These are phyloP conservation scores for Ips nitidus DNA, from an alignment of 1,140 invertebrate species.

Conservation along the genomic window DNA sequence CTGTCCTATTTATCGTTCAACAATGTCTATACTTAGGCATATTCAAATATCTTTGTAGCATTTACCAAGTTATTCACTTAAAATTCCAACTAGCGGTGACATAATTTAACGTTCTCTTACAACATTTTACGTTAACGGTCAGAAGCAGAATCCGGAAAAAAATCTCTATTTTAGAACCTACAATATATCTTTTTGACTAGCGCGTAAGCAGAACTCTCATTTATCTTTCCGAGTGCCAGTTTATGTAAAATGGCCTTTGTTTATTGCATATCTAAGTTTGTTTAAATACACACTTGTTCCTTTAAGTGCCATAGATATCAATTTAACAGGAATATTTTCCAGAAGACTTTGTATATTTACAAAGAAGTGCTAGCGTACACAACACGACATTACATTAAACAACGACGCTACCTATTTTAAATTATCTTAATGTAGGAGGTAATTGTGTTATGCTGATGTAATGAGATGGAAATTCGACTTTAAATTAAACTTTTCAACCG, in stretches of 20 bases:
- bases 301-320: slow-evolving; percentile 20
- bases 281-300: slow-evolving; percentile 18
- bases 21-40: too few species aligned
- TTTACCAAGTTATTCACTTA: too few species aligned
- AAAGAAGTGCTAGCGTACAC: slow-evolving; percentile 7
- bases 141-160: background rate
- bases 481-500: background rate
- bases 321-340: slow-evolving; percentile 16
- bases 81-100: too few species aligned
- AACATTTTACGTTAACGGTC: too few species aligned
- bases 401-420: slow-evolving; percentile 16
- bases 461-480: background rate
- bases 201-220: slow-evolving; percentile 4
- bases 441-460: slow-evolving; percentile 10
- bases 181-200: background rate
- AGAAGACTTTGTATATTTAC: slow-evolving; percentile 18
- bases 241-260: slow-evolving; percentile 10
- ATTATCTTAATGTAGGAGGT: slow-evolving; percentile 2
- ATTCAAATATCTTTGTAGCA: too few species aligned
- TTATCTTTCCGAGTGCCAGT: slow-evolving; percentile 8
- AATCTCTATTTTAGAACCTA: background rate
- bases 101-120: too few species aligned
- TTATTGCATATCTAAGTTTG: slow-evolving; percentile 19
- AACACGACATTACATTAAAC: slow-evolving; percentile 15
- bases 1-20: too few species aligned